Evolutionary conservation across 2,113 vertebrate species (phyloP), one percentile per base, ranked within the genome.

Genomic region (Ranitomeya imitator): DNA sequence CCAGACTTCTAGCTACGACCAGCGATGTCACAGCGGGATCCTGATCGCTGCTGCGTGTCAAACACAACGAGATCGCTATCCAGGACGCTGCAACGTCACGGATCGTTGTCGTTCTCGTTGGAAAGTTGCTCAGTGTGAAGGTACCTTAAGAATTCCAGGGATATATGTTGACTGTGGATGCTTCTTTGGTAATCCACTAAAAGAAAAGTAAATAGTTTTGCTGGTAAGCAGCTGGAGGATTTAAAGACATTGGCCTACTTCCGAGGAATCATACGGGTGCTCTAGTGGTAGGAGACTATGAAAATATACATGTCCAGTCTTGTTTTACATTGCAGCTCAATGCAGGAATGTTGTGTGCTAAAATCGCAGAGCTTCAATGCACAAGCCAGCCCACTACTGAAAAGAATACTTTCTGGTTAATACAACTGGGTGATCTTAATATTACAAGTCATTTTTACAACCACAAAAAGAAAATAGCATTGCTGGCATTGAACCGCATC

Each of bases 251-350:
- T 52, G 81, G 81, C 51, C 79, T 0, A 0, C 54, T 11, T 85
- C 90, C 60, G 88, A 83, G 73, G 31, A 3, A 90, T 14, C 14
- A 59, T 18, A 4, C 21, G 14, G 86, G 61, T 37, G n/a, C 55
- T 76, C 7, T 14, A 23, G 21, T 52, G 63, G 37, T 13, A 52
- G 61, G 45, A 83, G 63, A 83, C 45, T 60, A 65, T 16, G 81
- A 83, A 83, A 52, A 69, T 65, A 69, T 83, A 83, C 81, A 83
- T 83, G 81, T 83, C 81, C 63, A 55, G 81, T 83, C 81, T 83
- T 85, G 67, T 85, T 85, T 57, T 85, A 59, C 45, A 59, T 31
- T 74, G 83, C 51, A 74, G 54, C n/a, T 57, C 52, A 60, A 16
- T 59, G 69, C 55, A 76, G 69, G 52, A 85, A 21, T 74, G 52